These are phyloP conservation scores for Clarias magur DNA, from an alignment of 2,113 vertebrate species.

Conservation along the genomic window DNA sequence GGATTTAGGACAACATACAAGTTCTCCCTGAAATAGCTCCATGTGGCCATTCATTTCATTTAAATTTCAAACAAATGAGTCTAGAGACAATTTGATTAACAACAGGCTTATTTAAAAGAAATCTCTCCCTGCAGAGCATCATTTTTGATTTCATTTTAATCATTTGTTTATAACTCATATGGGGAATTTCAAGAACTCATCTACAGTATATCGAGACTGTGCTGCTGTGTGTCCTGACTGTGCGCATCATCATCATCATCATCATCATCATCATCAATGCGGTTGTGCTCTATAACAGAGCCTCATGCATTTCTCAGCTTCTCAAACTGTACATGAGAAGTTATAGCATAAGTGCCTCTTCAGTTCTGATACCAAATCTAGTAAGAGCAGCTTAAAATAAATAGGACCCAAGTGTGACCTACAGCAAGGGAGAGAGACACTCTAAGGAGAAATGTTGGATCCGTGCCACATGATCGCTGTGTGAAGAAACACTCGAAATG, in stretches of 20 bases:
- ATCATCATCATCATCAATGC: background rate
- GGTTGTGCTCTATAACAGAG: background rate
- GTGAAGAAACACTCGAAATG: background rate
- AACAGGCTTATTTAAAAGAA: conserved; percentile 15
- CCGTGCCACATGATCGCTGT: conserved; percentile 5
- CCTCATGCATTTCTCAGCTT: background rate
- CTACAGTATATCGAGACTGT: background rate
- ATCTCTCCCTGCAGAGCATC: background rate
- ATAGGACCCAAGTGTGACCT: conserved; percentile 24
- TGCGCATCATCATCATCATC: conserved; percentile 1
- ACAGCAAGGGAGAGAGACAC: conserved; percentile 10
- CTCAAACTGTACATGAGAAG: background rate
- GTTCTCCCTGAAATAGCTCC: background rate
- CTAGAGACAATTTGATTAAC: conserved; percentile 1
- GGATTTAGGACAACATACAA: background rate
- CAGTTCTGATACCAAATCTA: conserved; percentile 11
- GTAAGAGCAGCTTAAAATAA: conserved; percentile 45
- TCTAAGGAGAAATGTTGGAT: conserved; percentile 29
- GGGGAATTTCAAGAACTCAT: too few relatives aligned
- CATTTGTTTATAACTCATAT: too few relatives aligned
- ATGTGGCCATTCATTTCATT: background rate
- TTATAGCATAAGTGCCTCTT: conserved; percentile 6
- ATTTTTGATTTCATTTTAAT: conserved; percentile 1
- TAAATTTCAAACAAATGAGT: background rate
- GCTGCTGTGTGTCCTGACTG: conserved; percentile 1